These are phyloP conservation scores for Stramonita haemastoma DNA, from an alignment of 2,888 invertebrate genomes.

Conservation along the genomic window DNA sequence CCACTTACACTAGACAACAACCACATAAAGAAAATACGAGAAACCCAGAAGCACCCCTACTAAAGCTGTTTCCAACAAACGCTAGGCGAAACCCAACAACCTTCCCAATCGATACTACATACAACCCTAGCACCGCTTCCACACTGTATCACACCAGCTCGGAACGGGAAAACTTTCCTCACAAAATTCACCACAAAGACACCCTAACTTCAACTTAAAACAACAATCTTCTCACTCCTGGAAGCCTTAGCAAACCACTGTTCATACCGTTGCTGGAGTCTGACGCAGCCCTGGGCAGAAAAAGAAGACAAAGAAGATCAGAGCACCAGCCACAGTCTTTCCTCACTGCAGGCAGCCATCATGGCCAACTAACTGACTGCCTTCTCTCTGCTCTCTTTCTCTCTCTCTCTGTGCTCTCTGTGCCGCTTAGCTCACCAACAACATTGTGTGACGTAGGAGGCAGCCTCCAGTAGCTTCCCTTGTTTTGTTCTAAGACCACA, in stretches of 20 bases:
- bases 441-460: too few species aligned
- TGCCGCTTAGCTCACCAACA: too few species aligned
- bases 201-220: background rate
- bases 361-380: conserved; percentile 31
- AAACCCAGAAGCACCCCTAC: too few species aligned
- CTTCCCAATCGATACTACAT: too few species aligned
- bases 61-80: too few species aligned
- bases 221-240: background rate
- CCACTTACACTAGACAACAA: too few species aligned
- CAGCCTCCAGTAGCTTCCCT: too few species aligned
- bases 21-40: too few species aligned
- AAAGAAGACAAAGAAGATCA: background rate
- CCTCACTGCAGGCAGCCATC: conserved; percentile 27
- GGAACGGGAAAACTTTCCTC: background rate
- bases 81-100: too few species aligned
- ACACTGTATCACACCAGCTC: background rate
- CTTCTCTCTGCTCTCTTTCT: background rate
- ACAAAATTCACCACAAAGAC: background rate
- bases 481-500: too few species aligned
- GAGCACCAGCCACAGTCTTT: background rate
- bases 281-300: background rate
- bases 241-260: background rate
- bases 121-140: too few species aligned
- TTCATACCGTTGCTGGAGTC: background rate
- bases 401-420: background rate